Base-by-base conservation (phyloP, 2,888 invertebrate genomes). In the Biston stratarius region DNA sequence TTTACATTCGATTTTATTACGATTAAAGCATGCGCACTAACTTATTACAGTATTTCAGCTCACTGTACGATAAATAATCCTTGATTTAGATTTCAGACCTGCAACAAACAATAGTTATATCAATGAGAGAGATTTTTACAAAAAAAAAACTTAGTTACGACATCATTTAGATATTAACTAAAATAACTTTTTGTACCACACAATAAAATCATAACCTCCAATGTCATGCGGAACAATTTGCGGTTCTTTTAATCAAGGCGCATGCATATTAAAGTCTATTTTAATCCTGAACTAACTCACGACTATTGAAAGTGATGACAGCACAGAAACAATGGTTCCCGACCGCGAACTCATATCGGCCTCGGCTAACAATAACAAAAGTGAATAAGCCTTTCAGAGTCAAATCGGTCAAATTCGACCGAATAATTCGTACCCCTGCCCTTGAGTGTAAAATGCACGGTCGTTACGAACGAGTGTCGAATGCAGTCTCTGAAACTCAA, bases 391-490 rank as follows among this genome's bases (percentile, higher is more conserved):
- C 82, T 84, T 83, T 83, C 79, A 81, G 82, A 78, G 74, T 69
- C 77, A 80, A 83, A 84, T 82, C 85, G 86, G 77, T 84, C 85
- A 85, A 86, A 88, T 86, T 81, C 83, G 80, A 83, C 82, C 80
- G 79, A 84, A 85, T 81, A 82, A 81, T 86, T 87, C 79, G 88
- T 90, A 90, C 89, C 88, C 88, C 87, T 89, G 91, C 89, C 92
- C 92, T 93, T 93, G 92, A 81, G 82, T 83, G 79, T 82, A 75
- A 91, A 92, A 89, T 88, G 89, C 89, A 89, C 89, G 87, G 86
- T 87, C 89, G 86, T 87, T 84, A 83, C 76, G 78, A 85, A 83
- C 85, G 79, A 81, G 78, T 85, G 82, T 85, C 85, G 79, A 83
- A 84, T 87, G 86, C 88, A 85, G 82, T 86, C 81, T 81, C 71